These are phyloP conservation scores for Pteropus alecto DNA, from an alignment of 2,113 vertebrate genomes.

Conservation along the genomic window DNA sequence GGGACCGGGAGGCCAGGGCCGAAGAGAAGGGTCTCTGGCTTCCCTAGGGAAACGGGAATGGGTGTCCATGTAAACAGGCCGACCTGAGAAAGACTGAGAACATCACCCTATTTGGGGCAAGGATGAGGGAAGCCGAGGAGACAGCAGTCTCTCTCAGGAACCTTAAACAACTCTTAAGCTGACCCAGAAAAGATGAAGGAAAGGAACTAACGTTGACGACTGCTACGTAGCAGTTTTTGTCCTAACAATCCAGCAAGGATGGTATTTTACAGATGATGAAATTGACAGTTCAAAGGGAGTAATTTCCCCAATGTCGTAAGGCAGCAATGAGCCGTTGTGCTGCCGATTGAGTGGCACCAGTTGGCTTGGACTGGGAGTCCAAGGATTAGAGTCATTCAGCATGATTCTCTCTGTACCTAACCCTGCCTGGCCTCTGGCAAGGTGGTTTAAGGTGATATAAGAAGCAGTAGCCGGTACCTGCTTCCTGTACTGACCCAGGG, in stretches of 20 bases:
- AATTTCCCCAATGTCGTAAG: neutral
- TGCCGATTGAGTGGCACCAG: fast-evolving
- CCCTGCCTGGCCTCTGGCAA: neutral
- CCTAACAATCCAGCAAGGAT: neutral
- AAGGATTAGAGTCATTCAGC: neutral
- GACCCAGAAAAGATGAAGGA: neutral
- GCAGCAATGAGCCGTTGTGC: neutral
- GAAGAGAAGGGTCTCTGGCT: neutral
- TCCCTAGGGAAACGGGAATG: neutral
- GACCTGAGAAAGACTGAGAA: neutral
- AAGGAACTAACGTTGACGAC: neutral
- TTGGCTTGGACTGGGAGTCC: neutral
- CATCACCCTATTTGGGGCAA: neutral
- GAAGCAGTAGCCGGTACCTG: neutral
- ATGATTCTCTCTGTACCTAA: neutral
- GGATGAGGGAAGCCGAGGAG: neutral
- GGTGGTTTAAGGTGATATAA: neutral
- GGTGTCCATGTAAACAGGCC: neutral
- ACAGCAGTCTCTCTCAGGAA: neutral
- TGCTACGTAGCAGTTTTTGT: neutral
- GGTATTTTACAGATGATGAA: neutral
- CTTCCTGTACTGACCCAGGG: neutral
- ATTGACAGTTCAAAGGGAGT: neutral
- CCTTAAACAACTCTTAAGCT: neutral
- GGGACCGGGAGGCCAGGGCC: neutral